phyloP scores from a whole-genome alignment of 1,140 invertebrate species.

The Steinernema khuongi region DNA sequence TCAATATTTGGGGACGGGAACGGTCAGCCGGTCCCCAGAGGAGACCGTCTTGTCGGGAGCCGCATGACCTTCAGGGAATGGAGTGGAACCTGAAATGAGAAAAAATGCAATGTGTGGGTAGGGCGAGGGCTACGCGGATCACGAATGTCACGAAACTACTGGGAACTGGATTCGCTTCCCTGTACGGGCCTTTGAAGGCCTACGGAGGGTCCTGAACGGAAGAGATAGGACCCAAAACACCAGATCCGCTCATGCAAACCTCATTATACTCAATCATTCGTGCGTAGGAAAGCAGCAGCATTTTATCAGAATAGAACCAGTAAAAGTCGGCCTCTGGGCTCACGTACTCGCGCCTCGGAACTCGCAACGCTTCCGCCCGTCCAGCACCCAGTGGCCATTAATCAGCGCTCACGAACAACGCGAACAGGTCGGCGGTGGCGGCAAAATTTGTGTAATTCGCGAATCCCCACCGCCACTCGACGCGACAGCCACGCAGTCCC shows the following conservation, averaged over 20 bases:
- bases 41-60: not conserved
- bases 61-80: not conserved
- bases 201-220: no score
- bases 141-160: no score
- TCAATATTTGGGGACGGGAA: slow-evolving; percentile 13
- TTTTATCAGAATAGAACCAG: no score
- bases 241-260: no score
- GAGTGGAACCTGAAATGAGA: not conserved
- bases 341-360: not conserved
- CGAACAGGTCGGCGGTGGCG: not conserved
- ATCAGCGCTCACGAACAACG: not conserved
- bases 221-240: no score
- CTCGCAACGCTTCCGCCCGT: not conserved
- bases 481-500: not conserved
- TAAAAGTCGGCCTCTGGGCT: no score
- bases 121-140: no score
- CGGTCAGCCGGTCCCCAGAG: not conserved
- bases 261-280: no score
- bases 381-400: not conserved
- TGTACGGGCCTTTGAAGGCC: no score
- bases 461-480: not conserved
- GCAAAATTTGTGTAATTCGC: not conserved
- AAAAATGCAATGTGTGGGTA: no score
- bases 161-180: no score
- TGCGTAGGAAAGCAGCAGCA: no score